Evolutionary conservation across 2,113 vertebrate species (phyloP).

Genomic region (Zosterops hypoxanthus): DNA sequence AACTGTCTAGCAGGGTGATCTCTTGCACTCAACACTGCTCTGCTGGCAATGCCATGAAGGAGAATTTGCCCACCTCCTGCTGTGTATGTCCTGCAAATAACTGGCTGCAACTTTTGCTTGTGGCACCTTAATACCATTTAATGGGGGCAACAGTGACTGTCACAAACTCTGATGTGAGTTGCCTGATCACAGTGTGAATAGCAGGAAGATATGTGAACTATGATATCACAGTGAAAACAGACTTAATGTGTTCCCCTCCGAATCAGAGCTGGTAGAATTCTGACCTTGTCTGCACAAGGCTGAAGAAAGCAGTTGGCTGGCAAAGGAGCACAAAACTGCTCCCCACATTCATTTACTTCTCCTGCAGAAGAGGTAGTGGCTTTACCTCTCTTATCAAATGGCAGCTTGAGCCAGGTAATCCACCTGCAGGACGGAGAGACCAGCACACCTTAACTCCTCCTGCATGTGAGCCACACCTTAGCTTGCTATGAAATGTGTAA

Average conservation of each 20-base stretch:
- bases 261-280: background rate
- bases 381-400: background rate
- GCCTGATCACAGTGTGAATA: rapidly evolving
- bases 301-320: background rate
- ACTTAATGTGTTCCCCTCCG: background rate
- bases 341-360: background rate
- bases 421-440: background rate
- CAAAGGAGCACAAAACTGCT: background rate
- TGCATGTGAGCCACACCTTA: background rate
- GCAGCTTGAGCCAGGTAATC: background rate
- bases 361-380: background rate
- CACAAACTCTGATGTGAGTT: background rate
- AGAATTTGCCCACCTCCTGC: background rate
- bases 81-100: background rate
- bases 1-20: background rate
- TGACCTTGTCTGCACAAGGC: background rate
- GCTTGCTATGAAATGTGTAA: background rate
- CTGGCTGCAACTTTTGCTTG: background rate
- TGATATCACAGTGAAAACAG: background rate
- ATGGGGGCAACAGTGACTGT: background rate
- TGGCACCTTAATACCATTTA: background rate
- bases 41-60: rapidly evolving
- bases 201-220: background rate
- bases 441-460: background rate
- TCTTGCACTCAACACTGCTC: background rate